Evolutionary conservation across 2,113 vertebrate genomes (phyloP).

Genomic region (Aspidoscelis tigris): DNA sequence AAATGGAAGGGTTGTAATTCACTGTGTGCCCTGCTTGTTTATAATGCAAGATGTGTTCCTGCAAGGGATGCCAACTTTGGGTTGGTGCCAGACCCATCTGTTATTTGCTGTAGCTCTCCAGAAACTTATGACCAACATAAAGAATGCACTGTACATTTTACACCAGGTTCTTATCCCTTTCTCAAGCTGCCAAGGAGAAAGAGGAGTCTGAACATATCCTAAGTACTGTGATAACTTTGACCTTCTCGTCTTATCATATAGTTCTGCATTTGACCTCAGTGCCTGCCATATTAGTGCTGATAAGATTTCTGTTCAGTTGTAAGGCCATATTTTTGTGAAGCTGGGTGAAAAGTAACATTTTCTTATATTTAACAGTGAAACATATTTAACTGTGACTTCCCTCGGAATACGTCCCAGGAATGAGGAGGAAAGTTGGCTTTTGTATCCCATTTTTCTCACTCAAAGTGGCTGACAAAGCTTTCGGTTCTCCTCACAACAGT

Average conservation of each 20-base stretch:
- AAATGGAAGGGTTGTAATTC: slow-evolving; percentile 33
- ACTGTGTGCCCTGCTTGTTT: not conserved
- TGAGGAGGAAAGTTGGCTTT: too few relatives aligned
- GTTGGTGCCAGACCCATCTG: slow-evolving; percentile 49
- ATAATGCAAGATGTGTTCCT: slow-evolving; percentile 37
- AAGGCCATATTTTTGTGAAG: slow-evolving; percentile 2
- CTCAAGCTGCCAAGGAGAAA: slow-evolving; percentile 58
- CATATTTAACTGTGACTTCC: too few relatives aligned
- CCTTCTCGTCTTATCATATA: slow-evolving; percentile 45
- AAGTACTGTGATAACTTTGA: slow-evolving; percentile 46
- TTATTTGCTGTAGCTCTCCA: slow-evolving; percentile 33
- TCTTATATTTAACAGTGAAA: slow-evolving; percentile 35
- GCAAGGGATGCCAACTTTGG: slow-evolving; percentile 42
- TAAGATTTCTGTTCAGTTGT: slow-evolving; percentile 46
- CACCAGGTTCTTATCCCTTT: slow-evolving; percentile 44
- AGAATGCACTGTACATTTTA: slow-evolving; percentile 48
- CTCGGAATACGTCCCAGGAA: too few relatives aligned
- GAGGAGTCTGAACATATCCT: slow-evolving; percentile 52
- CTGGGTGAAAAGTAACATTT: slow-evolving; percentile 13
- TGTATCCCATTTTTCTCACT: too few relatives aligned
- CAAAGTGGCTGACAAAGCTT: too few relatives aligned
- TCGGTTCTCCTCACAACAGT: too few relatives aligned
- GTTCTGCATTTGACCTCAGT: slow-evolving; percentile 47
- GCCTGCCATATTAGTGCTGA: slow-evolving; percentile 45
- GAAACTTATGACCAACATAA: slow-evolving; percentile 42